These are phyloP conservation scores for Phalloptychus januarius DNA, from an alignment of 2,797 vertebrate species.

Conservation along the genomic window DNA sequence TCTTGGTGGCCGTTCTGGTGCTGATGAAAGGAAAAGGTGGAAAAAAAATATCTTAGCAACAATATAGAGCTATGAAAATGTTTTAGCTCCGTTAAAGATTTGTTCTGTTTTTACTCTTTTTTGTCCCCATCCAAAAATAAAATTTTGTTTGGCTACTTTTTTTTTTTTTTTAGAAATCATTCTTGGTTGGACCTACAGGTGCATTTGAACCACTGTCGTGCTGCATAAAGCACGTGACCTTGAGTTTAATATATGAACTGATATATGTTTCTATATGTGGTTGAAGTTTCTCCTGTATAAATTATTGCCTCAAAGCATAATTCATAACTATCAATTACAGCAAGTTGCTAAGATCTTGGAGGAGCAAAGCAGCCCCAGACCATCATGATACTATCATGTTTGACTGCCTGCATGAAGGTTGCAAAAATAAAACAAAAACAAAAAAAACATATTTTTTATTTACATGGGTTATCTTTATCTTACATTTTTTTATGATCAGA, in stretches of 20 bases:
- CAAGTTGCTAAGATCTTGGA: background rate
- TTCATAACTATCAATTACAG: background rate
- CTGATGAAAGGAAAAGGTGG: conserved; percentile 39
- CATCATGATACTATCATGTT: background rate
- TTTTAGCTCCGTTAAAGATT: background rate
- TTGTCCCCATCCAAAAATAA: background rate
- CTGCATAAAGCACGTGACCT: background rate
- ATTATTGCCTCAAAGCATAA: background rate
- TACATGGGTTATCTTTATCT: background rate
- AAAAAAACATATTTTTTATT: background rate
- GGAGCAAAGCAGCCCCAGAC: background rate
- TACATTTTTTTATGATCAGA: background rate
- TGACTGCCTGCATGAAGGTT: background rate
- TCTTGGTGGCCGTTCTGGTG: conserved; percentile 57
- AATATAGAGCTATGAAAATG: background rate
- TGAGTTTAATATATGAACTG: background rate
- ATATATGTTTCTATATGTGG: too few relatives aligned
- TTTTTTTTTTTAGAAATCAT: background rate
- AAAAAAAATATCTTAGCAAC: conserved; percentile 12
- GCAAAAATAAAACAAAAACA: background rate
- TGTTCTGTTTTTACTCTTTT: background rate
- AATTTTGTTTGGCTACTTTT: background rate
- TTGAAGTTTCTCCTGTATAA: background rate
- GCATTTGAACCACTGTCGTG: background rate
- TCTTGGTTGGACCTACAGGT: background rate